Conservation (phyloP, 2,113 vertebrate genomes). For the Puma concolor region DNA sequence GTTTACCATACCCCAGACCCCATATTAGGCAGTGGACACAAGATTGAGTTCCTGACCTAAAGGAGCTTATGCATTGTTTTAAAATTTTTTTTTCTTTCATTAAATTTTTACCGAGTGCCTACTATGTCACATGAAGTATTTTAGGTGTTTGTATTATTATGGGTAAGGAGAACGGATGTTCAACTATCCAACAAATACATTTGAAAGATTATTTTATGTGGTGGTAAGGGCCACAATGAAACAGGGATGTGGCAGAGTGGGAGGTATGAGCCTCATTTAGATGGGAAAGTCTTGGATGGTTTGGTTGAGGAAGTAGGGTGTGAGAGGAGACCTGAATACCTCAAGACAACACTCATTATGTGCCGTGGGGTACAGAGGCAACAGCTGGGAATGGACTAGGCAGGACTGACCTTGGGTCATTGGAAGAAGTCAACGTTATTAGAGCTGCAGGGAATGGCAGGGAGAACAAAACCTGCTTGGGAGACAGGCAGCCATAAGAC, state of each 20-base stretch:
- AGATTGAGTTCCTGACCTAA: background rate
- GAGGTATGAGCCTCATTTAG: background rate
- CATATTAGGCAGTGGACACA: background rate
- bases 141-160: background rate
- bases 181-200: background rate
- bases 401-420: background rate
- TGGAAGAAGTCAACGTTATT: background rate
- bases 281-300: background rate
- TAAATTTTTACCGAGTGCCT: background rate
- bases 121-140: too few species aligned
- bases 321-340: background rate
- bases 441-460: background rate
- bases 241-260: background rate
- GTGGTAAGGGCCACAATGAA: background rate
- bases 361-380: background rate
- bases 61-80: background rate
- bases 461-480: background rate
- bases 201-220: background rate
- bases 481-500: rapidly evolving
- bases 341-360: background rate
- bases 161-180: background rate
- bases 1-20: background rate
- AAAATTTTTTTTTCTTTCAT: background rate
- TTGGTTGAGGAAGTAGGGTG: background rate
- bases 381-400: background rate